Evolutionary conservation across 2,888 invertebrate genomes (phyloP).

Genomic region (Eristalis intricaria): DNA sequence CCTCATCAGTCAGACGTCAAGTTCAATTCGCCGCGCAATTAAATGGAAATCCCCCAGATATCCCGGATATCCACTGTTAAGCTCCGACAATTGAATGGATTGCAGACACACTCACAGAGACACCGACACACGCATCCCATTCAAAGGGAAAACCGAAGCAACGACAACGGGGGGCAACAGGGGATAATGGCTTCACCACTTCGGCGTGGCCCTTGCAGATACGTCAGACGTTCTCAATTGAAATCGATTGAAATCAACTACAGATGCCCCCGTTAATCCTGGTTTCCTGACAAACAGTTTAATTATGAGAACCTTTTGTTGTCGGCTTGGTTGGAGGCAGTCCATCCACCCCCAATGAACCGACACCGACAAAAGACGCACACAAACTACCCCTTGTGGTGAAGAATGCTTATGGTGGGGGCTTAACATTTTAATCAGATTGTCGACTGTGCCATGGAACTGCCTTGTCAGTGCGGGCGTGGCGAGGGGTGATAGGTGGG

Average conservation of each 20-base stretch:
- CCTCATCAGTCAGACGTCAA: conserved; percentile 3
- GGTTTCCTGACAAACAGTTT: conserved; percentile 67
- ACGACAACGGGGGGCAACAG: background rate
- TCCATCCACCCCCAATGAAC: conserved; percentile 25
- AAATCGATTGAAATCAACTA: conserved; percentile 71
- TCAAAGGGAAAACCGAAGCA: background rate
- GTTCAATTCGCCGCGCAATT: conserved; percentile 52
- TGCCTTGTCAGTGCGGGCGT: background rate
- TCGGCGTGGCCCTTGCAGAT: conserved; percentile 22
- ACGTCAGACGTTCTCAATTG: conserved; percentile 63
- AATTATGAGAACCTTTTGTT: conserved; percentile 70
- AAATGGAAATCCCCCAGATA: conserved; percentile 56
- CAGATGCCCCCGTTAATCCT: conserved; percentile 64
- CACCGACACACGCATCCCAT: background rate
- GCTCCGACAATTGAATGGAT: conserved; percentile 54
- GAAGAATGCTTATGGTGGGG: conserved; percentile 48
- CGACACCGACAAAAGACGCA: conserved; percentile 50
- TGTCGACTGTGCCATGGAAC: conserved; percentile 18
- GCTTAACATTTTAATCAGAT: conserved; percentile 70
- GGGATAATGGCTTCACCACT: conserved; percentile 41
- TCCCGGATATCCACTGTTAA: conserved; percentile 57
- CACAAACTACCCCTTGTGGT: conserved; percentile 52
- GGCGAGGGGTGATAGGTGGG: background rate
- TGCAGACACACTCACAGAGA: conserved; percentile 6
- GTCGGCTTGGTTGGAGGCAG: background rate